phyloP scores from a whole-genome alignment of 2,797 vertebrate species.

The Esox masquinongy region DNA sequence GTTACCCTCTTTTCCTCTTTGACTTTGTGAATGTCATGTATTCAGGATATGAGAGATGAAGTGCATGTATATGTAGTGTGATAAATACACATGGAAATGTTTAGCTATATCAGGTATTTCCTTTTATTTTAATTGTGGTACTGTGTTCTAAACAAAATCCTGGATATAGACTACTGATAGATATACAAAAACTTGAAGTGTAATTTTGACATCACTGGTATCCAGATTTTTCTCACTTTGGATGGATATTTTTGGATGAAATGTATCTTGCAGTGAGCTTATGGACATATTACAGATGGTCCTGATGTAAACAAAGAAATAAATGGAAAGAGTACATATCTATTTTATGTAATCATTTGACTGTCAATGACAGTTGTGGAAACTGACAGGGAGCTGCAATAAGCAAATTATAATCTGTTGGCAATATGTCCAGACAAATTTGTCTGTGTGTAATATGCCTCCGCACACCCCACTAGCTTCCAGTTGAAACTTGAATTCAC shows the following conservation, averaged over 20 bases:
- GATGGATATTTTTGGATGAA: no score
- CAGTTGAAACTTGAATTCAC: no score
- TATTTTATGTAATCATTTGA: not conserved
- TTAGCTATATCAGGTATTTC: not conserved
- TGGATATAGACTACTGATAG: not conserved
- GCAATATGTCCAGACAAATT: not conserved
- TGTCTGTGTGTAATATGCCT: not conserved
- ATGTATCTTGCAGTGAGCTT: not conserved
- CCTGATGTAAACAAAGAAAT: slow-evolving; percentile 4
- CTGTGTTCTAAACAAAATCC: not conserved
- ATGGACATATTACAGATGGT: slow-evolving; percentile 12
- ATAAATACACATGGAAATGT: not conserved
- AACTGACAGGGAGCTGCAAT: not conserved
- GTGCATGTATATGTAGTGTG: not conserved
- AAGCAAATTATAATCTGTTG: not conserved
- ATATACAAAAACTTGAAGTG: slow-evolving; percentile 21
- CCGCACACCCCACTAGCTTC: no score
- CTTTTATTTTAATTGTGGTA: not conserved
- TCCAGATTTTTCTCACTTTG: slow-evolving; percentile 15
- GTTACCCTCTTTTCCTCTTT: slow-evolving; percentile 36
- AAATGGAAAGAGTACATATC: not conserved
- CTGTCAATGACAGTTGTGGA: not conserved
- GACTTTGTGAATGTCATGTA: slow-evolving; percentile 50
- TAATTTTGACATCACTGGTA: slow-evolving; percentile 31
- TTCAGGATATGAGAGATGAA: slow-evolving; percentile 11